A percentile compares a stretch with the other conserved stretches of the same genome.
phyloP scores from a whole-genome alignment of 2,797 vertebrate species.

The Acipenser ruthenus region DNA sequence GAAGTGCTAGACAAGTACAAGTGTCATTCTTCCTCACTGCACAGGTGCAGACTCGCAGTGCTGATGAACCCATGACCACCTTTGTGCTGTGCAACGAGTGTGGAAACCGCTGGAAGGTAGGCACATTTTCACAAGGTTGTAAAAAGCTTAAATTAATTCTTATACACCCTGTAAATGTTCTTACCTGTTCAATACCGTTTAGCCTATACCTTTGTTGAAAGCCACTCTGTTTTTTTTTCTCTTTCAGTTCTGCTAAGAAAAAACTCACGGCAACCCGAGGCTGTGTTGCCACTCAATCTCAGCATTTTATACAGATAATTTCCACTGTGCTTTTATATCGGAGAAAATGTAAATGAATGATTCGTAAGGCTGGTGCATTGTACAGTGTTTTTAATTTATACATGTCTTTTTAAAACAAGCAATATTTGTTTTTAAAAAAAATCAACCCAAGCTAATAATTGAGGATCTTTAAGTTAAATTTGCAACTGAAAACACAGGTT shows the following conservation, averaged over 20 bases:
- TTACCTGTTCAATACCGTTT: no score
- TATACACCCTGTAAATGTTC: no score
- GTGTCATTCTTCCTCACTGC: slow-evolving; percentile 24
- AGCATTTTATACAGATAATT: slow-evolving; percentile 13
- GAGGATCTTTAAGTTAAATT: no score
- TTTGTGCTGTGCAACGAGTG: slow-evolving; percentile 96
- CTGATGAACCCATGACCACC: slow-evolving; percentile 97
- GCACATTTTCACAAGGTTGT: slow-evolving; percentile 17
- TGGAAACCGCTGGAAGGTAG: slow-evolving; percentile 96
- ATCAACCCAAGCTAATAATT: not conserved
- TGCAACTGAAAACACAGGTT: no score
- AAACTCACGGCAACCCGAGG: slow-evolving; percentile 1
- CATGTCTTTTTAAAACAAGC: slow-evolving; percentile 29
- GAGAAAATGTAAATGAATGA: slow-evolving; percentile 34
- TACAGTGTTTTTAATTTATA: slow-evolving; percentile 39
- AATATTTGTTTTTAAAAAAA: slow-evolving; percentile 24
- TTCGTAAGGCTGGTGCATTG: slow-evolving; percentile 23
- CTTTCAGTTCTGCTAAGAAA: slow-evolving; percentile 66
- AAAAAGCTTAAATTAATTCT: not conserved
- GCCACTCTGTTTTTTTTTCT: slow-evolving; percentile 12
- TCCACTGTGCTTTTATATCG: slow-evolving; percentile 21
- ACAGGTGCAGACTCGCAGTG: slow-evolving; percentile 92
- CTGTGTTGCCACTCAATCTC: slow-evolving; percentile 5
- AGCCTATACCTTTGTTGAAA: not conserved
- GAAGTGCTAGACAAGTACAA: no score